Base-by-base conservation (phyloP, 2,797 vertebrate genomes). In the Tokudaia muenninki region DNA sequence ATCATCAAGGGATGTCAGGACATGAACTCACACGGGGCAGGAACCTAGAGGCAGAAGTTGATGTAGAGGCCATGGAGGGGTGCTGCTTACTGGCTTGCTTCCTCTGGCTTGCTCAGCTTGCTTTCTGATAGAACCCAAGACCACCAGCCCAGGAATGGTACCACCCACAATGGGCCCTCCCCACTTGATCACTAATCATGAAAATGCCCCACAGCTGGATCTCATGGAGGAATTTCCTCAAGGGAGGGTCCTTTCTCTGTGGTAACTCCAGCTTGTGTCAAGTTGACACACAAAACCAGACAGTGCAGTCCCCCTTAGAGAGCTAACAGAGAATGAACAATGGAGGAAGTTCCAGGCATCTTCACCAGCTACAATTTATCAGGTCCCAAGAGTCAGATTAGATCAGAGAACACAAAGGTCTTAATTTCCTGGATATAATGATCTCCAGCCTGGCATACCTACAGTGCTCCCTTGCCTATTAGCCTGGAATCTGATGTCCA, bases 391-490 rank as follows among this genome's bases (percentile, higher is more conserved):
- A 63, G 70, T 75, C 70, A 77, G 34, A 57, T 21, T 2, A 63
- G n/a, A 9, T 44, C 70, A 83, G 13, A 55, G 77, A 47, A 75
- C 16, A 59, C 8, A 19, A 7, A 34, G 1, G 1, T 52, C n/a
- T 63, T 11, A 0, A 0, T 13, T 63, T 55, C 26, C 41, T 3
- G 34, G 13, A 74, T 17, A 24, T 8, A 5, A 2, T 0, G 19
- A n/a, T 7, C 17, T 31, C 6, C 11, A 59, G 8, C 16, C 10
- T 29, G 5, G 67, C 1, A 2, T 31, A 31, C 24, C 14, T 31
- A 4, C 22, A 31, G 52, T 31, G 10, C n/a, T 19, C 4, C 14
- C 17, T 55, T 37, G 65, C 34, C 34, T 24, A 74, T 37, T 74
- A 55, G 24, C 21, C 65, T 41, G 9, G 52, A 31, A 9, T 31